Base-by-base conservation (phyloP, 2,113 vertebrate species). In the Sorex fumeus region DNA sequence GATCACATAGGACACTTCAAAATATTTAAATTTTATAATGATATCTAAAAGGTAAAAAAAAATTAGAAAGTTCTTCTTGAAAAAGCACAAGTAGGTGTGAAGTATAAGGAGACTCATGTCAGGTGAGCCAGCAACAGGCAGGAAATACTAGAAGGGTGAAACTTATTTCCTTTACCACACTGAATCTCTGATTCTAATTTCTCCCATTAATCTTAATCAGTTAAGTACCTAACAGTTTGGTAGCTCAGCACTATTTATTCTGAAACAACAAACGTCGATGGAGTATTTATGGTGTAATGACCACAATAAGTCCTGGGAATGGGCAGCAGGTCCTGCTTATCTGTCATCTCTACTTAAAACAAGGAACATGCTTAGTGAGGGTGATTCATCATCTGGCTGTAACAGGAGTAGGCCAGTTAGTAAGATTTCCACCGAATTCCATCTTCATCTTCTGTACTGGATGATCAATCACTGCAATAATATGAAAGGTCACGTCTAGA, bases 211-310 rank as follows among this genome's bases (percentile, higher is more conserved):
- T 36, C 13, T n/a, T 75, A 45, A 66, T 3, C 15, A 40, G 21
- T 60, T 30, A 36, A 40, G 62, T 47, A n/a, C 27, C 23, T 78
- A 30, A 74, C 40, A 57, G 36, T 30, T 53, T 67, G 71, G 12
- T 36, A 27, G 0, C 16, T n/a, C 40, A 82, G 2, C 19, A 4
- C 40, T 79, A 40, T 66, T 76, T 67, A 91, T n/a, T 45, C 25
- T 66, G 57, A 91, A 91, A 93, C 34, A 74, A 69, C 12, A 34
- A 86, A 74, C n/a, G 45, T 40, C 34, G 72, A 64, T 66, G 57
- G 19, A 43, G 50, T 60, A 40, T 43, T 85, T 70, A 53, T 11
- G 23, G 71, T 25, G 32, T n/a, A 23, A 47, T 60, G 21, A 23
- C 15, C 36, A 79, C 4, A 1, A 36, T 1, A 78, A 40, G 21